Conservation (phyloP, 2,888 invertebrate genomes). For the Trachelus iudaicus region DNA sequence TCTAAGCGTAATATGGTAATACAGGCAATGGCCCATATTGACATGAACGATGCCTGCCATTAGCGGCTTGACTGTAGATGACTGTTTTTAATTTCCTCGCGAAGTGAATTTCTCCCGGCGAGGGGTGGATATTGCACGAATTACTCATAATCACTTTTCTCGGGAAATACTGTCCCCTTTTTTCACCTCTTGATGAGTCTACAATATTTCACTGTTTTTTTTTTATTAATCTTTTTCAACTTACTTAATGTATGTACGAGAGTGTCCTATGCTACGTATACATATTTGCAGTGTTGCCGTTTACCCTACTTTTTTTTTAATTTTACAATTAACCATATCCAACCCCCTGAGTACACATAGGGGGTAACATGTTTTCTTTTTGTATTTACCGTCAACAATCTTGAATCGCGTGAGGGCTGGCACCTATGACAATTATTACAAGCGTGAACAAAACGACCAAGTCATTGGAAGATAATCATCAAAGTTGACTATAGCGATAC, state of each 20-base stretch:
- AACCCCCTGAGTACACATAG: background rate
- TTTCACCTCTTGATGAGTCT: background rate
- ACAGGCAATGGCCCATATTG: slow-evolving; percentile 66
- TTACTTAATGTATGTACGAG: background rate
- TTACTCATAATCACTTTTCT: slow-evolving; percentile 59
- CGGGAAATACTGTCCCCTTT: slow-evolving; percentile 6
- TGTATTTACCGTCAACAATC: background rate
- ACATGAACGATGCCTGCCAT: slow-evolving; percentile 65
- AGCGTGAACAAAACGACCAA: background rate
- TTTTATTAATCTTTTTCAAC: background rate
- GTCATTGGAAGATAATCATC: background rate
- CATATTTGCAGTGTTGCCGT: background rate
- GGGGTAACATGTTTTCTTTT: background rate
- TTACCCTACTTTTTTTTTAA: background rate
- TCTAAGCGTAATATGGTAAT: slow-evolving; percentile 64
- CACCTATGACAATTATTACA: background rate
- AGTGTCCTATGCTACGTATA: background rate
- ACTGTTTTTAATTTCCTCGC: slow-evolving; percentile 66
- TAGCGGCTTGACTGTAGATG: slow-evolving; percentile 54
- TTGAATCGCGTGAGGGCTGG: background rate
- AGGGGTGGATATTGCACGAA: slow-evolving; percentile 64
- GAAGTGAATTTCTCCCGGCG: slow-evolving; percentile 60
- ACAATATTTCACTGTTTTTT: background rate
- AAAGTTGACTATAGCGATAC: background rate
- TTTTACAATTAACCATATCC: background rate